Percentiles rank a stretch among this genome's conserved stretches.
Evolutionary conservation across 2,113 vertebrate genomes (phyloP).

Genomic region (Sinocyclocheilus rhinocerous): DNA sequence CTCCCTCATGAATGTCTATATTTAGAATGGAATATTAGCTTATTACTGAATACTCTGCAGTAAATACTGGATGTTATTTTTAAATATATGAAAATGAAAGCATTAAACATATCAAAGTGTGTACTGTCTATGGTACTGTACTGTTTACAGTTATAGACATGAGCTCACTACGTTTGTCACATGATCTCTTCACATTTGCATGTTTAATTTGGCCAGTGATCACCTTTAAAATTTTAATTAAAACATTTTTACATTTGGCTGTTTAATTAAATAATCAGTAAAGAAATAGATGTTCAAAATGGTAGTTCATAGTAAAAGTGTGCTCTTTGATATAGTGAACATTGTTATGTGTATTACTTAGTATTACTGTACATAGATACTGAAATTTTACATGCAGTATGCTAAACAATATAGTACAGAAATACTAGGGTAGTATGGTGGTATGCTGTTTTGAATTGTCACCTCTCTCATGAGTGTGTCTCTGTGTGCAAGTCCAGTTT

Average conservation of each 20-base stretch:
- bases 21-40: not conserved
- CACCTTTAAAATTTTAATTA: not conserved
- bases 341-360: not conserved
- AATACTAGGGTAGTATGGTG: no score
- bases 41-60: not conserved
- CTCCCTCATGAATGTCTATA: constrained; percentile 2
- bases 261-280: not conserved
- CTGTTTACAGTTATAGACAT: not conserved
- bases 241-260: not conserved
- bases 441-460: no score
- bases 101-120: not conserved
- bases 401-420: no score
- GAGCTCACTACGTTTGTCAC: not conserved
- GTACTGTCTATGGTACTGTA: not conserved
- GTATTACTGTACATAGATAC: no score
- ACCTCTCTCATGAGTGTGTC: constrained; percentile 56
- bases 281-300: not conserved
- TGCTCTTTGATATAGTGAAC: not conserved
- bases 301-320: not conserved
- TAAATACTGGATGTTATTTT: not conserved
- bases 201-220: not conserved
- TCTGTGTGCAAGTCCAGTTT: constrained; percentile 45
- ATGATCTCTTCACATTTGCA: not conserved
- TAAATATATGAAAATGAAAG: not conserved
- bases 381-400: no score